phyloP scores from a whole-genome alignment of 2,888 invertebrate species.

The Cinara cedri region DNA sequence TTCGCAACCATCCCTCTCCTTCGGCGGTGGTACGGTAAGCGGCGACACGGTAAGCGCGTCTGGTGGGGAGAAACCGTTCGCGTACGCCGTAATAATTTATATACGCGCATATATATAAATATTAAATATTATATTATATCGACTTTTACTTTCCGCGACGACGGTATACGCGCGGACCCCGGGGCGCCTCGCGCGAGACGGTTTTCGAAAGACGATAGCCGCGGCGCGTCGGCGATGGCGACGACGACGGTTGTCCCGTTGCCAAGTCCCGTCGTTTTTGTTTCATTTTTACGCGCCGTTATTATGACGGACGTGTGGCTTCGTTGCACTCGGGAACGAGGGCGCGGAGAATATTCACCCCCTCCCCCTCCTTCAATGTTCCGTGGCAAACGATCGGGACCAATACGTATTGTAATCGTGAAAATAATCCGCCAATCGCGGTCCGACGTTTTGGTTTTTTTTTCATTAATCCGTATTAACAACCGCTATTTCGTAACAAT shows the following conservation, averaged over 20 bases:
- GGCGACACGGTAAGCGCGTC: neutral
- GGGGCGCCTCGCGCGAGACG: neutral
- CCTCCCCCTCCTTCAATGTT: too few species aligned
- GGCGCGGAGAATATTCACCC: too few species aligned
- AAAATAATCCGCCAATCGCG: too few species aligned
- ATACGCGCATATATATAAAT: neutral
- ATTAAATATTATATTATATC: too few species aligned
- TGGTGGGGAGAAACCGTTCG: neutral
- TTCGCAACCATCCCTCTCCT: slow-evolving; percentile 41
- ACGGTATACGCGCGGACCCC: neutral
- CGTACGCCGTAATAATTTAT: neutral
- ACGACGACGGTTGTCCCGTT: slow-evolving; percentile 9
- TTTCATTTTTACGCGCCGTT: too few species aligned
- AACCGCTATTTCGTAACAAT: too few species aligned
- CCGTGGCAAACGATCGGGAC: too few species aligned
- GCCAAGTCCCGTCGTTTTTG: slow-evolving; percentile 4
- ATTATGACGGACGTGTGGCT: too few species aligned
- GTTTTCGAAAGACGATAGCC: slow-evolving; percentile 1
- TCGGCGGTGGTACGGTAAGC: neutral
- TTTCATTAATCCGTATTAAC: too few species aligned
- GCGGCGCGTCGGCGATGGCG: neutral
- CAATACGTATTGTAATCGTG: too few species aligned
- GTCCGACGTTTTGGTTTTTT: too few species aligned
- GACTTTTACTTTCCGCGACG: slow-evolving; percentile 30
- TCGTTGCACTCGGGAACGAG: too few species aligned